Conservation (phyloP, 2,113 vertebrate species). For the Vidua chalybeata region DNA sequence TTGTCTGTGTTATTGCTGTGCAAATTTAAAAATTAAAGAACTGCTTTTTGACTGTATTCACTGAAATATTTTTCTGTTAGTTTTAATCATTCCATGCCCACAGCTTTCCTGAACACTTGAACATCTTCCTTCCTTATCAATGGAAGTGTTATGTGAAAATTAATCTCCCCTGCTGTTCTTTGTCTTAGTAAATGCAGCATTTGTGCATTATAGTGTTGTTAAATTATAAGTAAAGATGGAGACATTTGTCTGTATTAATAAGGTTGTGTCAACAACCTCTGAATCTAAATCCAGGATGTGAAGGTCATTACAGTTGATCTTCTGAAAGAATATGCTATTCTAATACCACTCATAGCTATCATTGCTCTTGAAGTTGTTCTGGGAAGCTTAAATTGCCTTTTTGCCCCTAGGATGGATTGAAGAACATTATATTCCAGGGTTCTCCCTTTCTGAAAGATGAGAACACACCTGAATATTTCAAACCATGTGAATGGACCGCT, state of each 20-base stretch:
- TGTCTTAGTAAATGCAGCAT: background rate
- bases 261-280: background rate
- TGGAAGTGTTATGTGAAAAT: background rate
- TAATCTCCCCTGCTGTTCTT: background rate
- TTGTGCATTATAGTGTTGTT: background rate
- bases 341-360: background rate
- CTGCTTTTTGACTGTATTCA: background rate
- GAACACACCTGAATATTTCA: background rate
- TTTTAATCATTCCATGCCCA: background rate
- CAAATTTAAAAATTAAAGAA: constrained; percentile 44
- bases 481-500: background rate
- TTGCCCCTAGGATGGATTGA: background rate
- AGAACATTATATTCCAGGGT: background rate
- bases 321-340: background rate
- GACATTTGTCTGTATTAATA: background rate
- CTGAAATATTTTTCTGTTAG: constrained; percentile 16
- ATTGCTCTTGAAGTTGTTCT: background rate
- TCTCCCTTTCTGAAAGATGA: background rate
- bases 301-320: background rate
- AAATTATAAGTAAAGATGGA: background rate
- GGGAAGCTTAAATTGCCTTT: background rate
- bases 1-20: background rate
- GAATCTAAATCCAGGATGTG: background rate
- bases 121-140: background rate
- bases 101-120: background rate